These are phyloP conservation scores for Lagria hirta DNA, from an alignment of 2,888 invertebrate species.

Conservation along the genomic window DNA sequence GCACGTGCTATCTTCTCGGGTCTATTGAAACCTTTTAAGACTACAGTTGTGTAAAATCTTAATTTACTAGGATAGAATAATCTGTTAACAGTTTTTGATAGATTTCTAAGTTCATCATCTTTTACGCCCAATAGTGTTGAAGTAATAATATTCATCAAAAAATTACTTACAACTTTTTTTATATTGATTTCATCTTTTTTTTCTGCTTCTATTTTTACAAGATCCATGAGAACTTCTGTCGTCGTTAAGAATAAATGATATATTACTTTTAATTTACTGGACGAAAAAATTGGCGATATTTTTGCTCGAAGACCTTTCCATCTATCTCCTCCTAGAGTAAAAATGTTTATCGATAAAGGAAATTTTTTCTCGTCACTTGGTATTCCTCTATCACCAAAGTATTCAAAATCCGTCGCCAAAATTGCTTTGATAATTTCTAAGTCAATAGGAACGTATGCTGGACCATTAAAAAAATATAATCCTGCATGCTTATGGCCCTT, in stretches of 20 bases:
- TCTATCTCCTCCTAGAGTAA: constrained; percentile 9
- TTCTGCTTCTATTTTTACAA: neutral
- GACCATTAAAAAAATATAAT: constrained; percentile 18
- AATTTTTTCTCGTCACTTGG: constrained; percentile 7
- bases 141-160: constrained; percentile 5
- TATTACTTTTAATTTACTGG: constrained; percentile 9
- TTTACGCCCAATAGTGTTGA: constrained; percentile 8
- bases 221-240: constrained; percentile 1
- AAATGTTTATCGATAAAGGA: constrained; percentile 12
- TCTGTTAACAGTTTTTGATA: constrained; percentile 2
- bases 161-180: neutral
- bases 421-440: constrained; percentile 15
- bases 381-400: constrained; percentile 17
- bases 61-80: neutral
- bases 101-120: constrained; percentile 4
- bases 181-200: constrained; percentile 1
- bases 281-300: constrained; percentile 4
- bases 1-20: constrained; percentile 7
- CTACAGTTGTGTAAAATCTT: neutral
- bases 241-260: constrained; percentile 1
- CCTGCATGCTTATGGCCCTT: constrained; percentile 15
- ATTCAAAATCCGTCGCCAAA: constrained; percentile 13
- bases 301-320: constrained; percentile 8
- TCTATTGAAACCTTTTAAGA: constrained; percentile 4
- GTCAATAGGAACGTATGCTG: constrained; percentile 16